A percentile compares a stretch with the other conserved stretches of the same genome.
These are phyloP conservation scores for Crenichthys baileyi DNA, from an alignment of 2,797 vertebrate species.

Conservation along the genomic window DNA sequence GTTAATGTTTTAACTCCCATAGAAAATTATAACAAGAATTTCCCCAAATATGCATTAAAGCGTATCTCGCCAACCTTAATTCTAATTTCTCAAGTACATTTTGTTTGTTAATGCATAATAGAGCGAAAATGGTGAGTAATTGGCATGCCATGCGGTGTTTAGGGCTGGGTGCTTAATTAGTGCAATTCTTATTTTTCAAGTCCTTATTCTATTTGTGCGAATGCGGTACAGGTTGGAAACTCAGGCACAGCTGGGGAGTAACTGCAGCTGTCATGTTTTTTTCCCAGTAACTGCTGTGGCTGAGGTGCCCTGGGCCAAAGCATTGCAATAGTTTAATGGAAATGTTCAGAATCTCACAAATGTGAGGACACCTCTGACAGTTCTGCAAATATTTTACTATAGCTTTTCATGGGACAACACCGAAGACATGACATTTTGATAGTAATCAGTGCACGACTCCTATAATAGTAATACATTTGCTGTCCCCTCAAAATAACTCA, in stretches of 20 bases:
- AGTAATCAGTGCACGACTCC: too few species aligned
- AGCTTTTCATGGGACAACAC: too few species aligned
- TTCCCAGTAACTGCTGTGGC: not conserved
- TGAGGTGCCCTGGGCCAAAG: not conserved
- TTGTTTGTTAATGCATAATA: not conserved
- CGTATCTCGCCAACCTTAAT: not conserved
- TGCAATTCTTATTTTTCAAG: not conserved
- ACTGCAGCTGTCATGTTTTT: not conserved
- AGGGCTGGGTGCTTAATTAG: not conserved
- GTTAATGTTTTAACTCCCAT: not conserved
- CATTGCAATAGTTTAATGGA: not conserved
- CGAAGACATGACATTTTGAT: too few species aligned
- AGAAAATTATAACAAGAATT: not conserved
- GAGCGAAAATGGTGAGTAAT: not conserved
- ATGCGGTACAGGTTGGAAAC: conserved; percentile 15
- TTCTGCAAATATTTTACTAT: too few species aligned
- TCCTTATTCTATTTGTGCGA: not conserved
- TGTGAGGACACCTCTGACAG: too few species aligned
- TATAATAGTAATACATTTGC: too few species aligned
- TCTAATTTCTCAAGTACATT: not conserved
- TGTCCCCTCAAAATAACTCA: too few species aligned
- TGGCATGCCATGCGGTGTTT: not conserved
- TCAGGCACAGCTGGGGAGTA: not conserved
- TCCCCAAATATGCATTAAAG: not conserved
- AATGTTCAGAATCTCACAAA: not conserved